These are phyloP conservation scores for Diorhabda carinulata DNA, from an alignment of 1,140 invertebrate genomes.

Conservation along the genomic window DNA sequence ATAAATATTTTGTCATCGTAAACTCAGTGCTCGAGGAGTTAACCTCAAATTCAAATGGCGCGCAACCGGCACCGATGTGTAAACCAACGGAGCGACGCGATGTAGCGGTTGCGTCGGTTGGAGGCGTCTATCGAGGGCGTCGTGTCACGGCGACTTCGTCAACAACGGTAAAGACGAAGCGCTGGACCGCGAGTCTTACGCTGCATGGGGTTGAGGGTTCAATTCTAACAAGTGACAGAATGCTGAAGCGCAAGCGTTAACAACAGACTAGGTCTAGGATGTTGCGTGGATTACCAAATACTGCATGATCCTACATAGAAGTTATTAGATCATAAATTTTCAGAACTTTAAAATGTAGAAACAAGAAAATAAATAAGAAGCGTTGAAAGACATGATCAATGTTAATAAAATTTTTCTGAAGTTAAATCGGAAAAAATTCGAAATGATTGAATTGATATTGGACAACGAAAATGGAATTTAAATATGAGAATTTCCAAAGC, in stretches of 20 bases:
- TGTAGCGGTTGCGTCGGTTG: slow-evolving; percentile 12
- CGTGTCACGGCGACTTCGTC: slow-evolving; percentile 7
- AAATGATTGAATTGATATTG: too few relatives aligned
- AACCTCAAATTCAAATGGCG: slow-evolving; percentile 1
- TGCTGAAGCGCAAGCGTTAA: background rate
- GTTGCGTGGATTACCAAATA: too few relatives aligned
- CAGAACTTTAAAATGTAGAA: too few relatives aligned
- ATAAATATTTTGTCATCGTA: background rate
- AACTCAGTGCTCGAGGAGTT: background rate
- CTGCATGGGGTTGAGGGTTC: slow-evolving; percentile 10
- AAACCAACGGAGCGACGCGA: slow-evolving; percentile 5
- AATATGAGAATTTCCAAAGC: too few relatives aligned
- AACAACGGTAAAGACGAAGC: slow-evolving; percentile 12
- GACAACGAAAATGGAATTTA: too few relatives aligned
- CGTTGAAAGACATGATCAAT: too few relatives aligned
- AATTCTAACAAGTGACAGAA: background rate
- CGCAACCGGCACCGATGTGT: too few relatives aligned
- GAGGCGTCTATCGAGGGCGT: slow-evolving; percentile 18
- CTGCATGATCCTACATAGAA: too few relatives aligned
- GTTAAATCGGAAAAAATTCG: too few relatives aligned
- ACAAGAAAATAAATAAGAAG: too few relatives aligned
- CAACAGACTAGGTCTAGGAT: background rate
- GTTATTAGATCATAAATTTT: too few relatives aligned
- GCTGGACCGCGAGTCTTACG: slow-evolving; percentile 14
- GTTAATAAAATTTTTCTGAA: too few relatives aligned